A percentile compares a stretch with the other conserved stretches of the same genome.
Conservation (phyloP, 2,797 vertebrate genomes). For the Hybognathus amarus region DNA sequence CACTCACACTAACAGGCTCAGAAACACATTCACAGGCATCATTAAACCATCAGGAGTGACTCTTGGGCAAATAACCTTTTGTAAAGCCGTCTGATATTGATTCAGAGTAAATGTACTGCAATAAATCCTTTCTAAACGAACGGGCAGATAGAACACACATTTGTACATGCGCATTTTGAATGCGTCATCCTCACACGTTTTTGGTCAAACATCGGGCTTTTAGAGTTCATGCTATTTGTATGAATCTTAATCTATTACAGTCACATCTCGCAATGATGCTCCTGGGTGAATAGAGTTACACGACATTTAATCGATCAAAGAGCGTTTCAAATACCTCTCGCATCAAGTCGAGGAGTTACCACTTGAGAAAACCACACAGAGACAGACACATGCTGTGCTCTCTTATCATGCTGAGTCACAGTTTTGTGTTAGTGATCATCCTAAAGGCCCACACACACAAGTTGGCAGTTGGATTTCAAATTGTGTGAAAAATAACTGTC, state of each 20-base stretch:
- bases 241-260: conserved; percentile 15
- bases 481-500: too few species aligned
- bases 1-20: conserved; percentile 13
- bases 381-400: conserved; percentile 19
- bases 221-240: background rate
- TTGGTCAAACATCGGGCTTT: background rate
- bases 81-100: conserved; percentile 30
- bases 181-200: background rate
- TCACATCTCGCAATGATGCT: conserved; percentile 9
- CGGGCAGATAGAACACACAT: conserved; percentile 12
- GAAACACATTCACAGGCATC: conserved; percentile 26
- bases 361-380: conserved; percentile 5
- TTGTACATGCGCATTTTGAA: conserved; percentile 15
- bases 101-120: conserved; percentile 14
- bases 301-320: conserved; percentile 34
- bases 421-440: background rate
- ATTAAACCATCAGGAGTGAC: conserved; percentile 10
- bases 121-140: conserved; percentile 14
- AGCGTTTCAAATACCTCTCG: conserved; percentile 21
- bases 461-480: too few species aligned
- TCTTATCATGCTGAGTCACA: conserved; percentile 3
- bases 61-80: conserved; percentile 32
- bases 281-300: background rate
- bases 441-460: background rate
- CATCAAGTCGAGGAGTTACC: conserved; percentile 20